Percentiles rank a stretch among this genome's conserved stretches.
These are phyloP conservation scores for Pandemis corylana DNA, from an alignment of 2,888 invertebrate species.

Conservation along the genomic window DNA sequence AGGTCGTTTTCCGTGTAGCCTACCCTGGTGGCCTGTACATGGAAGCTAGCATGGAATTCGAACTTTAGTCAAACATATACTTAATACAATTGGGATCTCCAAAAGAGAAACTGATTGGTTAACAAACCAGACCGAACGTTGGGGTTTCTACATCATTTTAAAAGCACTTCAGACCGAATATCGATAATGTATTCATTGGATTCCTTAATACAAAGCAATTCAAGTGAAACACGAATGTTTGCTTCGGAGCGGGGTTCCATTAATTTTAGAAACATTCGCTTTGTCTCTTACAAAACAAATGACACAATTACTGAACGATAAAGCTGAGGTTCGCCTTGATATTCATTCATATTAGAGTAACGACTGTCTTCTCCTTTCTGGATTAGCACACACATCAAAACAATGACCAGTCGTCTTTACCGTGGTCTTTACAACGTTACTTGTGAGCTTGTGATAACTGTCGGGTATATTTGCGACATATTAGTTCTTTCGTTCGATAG, in stretches of 20 bases:
- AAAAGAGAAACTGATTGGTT: slow-evolving; percentile 19
- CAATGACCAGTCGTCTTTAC: too few relatives aligned
- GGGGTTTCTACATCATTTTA: slow-evolving; percentile 9
- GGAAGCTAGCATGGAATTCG: too few relatives aligned
- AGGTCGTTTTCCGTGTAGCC: too few relatives aligned
- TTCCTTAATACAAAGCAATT: slow-evolving; percentile 20
- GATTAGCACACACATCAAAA: too few relatives aligned
- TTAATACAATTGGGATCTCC: slow-evolving; percentile 36
- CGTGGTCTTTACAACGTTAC: too few relatives aligned
- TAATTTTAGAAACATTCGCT: slow-evolving; percentile 10
- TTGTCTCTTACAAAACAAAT: slow-evolving; percentile 20
- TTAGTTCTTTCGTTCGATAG: too few relatives aligned
- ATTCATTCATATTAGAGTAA: too few relatives aligned
- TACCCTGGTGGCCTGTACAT: too few relatives aligned
- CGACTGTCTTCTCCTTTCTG: too few relatives aligned
- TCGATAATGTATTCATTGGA: slow-evolving; percentile 36
- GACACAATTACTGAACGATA: slow-evolving; percentile 3
- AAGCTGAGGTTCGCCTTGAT: background rate
- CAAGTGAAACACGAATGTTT: slow-evolving; percentile 33
- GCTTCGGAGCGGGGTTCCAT: slow-evolving; percentile 24
- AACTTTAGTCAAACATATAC: background rate
- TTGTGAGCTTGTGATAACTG: too few relatives aligned
- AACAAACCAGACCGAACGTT: slow-evolving; percentile 6
- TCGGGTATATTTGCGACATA: too few relatives aligned
- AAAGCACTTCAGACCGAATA: slow-evolving; percentile 16